phyloP scores from a whole-genome alignment of 2,113 vertebrate genomes.

The Gymnobelideus leadbeateri region DNA sequence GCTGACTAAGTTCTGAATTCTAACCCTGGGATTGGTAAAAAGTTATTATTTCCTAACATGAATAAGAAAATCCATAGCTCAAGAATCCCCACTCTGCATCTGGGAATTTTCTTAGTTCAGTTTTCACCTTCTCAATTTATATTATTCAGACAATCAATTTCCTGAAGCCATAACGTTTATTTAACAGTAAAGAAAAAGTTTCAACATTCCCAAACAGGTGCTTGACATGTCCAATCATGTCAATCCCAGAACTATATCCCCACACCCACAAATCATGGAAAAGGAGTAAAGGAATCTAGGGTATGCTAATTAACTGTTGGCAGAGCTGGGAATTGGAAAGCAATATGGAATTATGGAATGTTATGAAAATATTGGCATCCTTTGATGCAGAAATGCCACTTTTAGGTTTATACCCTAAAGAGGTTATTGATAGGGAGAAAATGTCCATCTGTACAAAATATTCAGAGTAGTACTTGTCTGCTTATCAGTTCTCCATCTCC shows the following conservation, averaged over 20 bases:
- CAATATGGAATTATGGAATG: not conserved
- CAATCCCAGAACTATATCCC: not conserved
- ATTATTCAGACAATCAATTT: not conserved
- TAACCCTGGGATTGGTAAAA: not conserved
- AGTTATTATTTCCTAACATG: not conserved
- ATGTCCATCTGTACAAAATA: not conserved
- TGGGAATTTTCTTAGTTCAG: not conserved
- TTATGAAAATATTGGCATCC: constrained; percentile 6
- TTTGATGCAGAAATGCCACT: not conserved
- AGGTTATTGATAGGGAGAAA: constrained; percentile 5
- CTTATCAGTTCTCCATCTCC: not conserved
- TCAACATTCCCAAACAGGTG: not conserved
- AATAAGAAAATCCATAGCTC: not conserved
- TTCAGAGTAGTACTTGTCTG: not conserved
- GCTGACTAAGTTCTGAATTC: not conserved
- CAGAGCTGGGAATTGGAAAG: not conserved
- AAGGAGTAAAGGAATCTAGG: not conserved
- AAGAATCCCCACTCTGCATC: not conserved
- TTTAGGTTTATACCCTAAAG: not conserved
- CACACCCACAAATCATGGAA: not conserved
- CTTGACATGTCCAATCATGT: not conserved
- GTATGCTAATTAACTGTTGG: constrained; percentile 2
- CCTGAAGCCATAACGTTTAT: not conserved
- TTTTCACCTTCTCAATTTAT: not conserved
- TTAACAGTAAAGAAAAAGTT: not conserved